These are phyloP conservation scores for Polydrusus tereticollis DNA, from an alignment of 2,888 invertebrate species.

Conservation along the genomic window DNA sequence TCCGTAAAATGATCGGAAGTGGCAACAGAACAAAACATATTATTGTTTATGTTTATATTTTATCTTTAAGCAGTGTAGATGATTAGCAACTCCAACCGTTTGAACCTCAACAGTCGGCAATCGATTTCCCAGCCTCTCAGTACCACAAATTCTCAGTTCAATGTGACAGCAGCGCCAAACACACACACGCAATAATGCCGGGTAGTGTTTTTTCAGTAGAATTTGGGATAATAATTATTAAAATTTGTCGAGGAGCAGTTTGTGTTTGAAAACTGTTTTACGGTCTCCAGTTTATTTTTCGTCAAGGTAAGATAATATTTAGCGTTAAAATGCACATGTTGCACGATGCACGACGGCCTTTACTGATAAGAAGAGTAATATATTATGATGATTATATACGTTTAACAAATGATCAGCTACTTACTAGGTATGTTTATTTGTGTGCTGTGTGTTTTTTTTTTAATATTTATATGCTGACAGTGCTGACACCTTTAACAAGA, in stretches of 20 bases:
- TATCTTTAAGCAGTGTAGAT: background rate
- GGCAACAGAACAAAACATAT: too few species aligned
- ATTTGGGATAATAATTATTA: background rate
- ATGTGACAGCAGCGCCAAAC: slow-evolving; percentile 24
- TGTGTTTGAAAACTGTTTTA: background rate
- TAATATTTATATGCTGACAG: too few species aligned
- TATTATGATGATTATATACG: too few species aligned
- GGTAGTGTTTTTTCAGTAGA: background rate
- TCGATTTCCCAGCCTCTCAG: slow-evolving; percentile 35
- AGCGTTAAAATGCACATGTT: background rate
- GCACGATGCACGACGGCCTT: too few species aligned
- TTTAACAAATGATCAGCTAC: too few species aligned
- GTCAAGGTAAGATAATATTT: background rate
- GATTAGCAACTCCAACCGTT: slow-evolving; percentile 3
- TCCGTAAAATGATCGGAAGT: too few species aligned
- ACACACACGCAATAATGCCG: slow-evolving; percentile 23
- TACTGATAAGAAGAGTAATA: too few species aligned
- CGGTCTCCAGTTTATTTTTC: background rate
- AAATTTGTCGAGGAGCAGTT: background rate
- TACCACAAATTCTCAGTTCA: slow-evolving; percentile 23
- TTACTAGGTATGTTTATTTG: too few species aligned
- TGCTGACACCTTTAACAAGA: too few species aligned
- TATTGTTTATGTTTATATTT: too few species aligned
- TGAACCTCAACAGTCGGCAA: background rate
- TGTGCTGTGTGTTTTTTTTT: too few species aligned